Base-by-base conservation (phyloP, 2,888 invertebrate species). In the Dexiosoma caninum region DNA sequence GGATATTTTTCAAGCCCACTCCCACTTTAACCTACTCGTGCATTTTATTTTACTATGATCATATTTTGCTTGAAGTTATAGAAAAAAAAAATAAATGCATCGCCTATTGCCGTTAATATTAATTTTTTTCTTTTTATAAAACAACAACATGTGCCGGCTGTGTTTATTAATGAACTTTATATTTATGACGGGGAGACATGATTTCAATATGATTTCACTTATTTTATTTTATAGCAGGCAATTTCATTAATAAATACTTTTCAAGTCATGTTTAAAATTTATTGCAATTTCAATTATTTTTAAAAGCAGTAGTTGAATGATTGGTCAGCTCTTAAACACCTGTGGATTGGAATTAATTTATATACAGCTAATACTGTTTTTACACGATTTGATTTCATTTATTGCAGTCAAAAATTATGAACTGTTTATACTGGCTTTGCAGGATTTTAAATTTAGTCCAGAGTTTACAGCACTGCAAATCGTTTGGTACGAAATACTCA, bases 281-380 rank as follows among this genome's bases (percentile, higher is more conserved):
- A 51, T 60, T 60, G 51, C 49, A 10, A 16, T 55, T 44, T 53
- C 42, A 77, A 77, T 59, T 76, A 53, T 30, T 35, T 67, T 55
- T 35, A 53, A 76, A 53, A 42, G 57, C 64, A 55, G n/a, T n/a
- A n/a, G 42, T 69, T 69, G 35, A 76, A 44, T 69, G 69, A 69
- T 53, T 77, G 67, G 21, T 19, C 59, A 42, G 42, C 59, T 60
- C 30, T 42, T 7, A n/a, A 62, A 55, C 69, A 77, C 76, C 69
- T 77, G 69, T 67, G 55, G 27, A 30, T 32, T 19, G 10, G 27
- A 37, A 66, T 46, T 35, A 30, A 67, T 42, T 44, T 55, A 37
- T 35, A 10, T 19, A 32, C n/a, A n/a, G n/a, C n/a, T n/a, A n/a
- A 16, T 23, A 1, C 32, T 30, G 42, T 44, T 6, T 37, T 51